A percentile compares a stretch with the other conserved stretches of the same genome.
Evolutionary conservation across 2,797 vertebrate genomes (phyloP).

Genomic region (Sphenodon punctatus): DNA sequence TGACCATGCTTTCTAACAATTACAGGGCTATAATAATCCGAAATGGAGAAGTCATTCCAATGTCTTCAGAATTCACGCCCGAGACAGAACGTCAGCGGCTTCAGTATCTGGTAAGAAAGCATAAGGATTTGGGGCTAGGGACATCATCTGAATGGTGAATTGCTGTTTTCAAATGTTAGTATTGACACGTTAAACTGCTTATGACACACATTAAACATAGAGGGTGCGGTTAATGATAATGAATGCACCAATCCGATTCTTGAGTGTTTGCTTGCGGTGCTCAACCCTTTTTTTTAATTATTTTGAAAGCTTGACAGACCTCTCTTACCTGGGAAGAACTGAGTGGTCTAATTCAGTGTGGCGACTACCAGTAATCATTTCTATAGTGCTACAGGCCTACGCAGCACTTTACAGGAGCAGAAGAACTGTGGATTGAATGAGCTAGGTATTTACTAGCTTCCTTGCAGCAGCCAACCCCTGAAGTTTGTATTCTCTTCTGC

Average conservation of each 20-base stretch:
- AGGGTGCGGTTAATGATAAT: neutral
- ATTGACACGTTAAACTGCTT: too few relatives aligned
- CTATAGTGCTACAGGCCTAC: too few relatives aligned
- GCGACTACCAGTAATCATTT: too few relatives aligned
- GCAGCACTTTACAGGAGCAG: too few relatives aligned
- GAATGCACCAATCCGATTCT: neutral
- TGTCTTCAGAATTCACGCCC: conserved; percentile 98
- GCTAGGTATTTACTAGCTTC: neutral
- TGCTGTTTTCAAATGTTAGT: too few relatives aligned
- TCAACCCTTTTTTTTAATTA: neutral
- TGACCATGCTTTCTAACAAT: conserved; percentile 52
- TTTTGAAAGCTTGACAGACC: neutral
- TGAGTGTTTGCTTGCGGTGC: neutral
- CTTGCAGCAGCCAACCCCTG: neutral
- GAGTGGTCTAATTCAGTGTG: neutral
- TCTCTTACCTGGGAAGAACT: neutral
- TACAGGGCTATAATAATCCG: conserved; percentile 94
- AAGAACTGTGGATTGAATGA: neutral
- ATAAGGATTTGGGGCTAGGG: neutral
- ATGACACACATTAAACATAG: too few relatives aligned
- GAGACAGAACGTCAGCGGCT: conserved; percentile 95
- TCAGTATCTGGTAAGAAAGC: conserved; percentile 92
- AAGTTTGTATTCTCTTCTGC: neutral
- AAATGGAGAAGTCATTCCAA: conserved; percentile 89
- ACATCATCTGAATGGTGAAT: too few relatives aligned